Base-by-base conservation (phyloP, 2,113 vertebrate genomes). In the Stomatorhinus ivindoensis region DNA sequence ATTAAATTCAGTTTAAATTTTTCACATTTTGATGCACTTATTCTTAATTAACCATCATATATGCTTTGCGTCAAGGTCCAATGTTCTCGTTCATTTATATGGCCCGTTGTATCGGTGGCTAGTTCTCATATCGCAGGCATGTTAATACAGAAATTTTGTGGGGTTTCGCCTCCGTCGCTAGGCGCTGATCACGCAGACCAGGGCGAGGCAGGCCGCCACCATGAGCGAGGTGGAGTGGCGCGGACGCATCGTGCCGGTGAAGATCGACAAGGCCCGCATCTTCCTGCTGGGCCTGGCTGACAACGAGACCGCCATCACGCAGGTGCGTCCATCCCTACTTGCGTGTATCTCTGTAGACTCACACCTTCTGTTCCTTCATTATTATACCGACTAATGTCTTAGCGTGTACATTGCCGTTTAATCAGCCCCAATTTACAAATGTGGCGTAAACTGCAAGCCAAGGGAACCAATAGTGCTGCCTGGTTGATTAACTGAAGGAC, bases 221-320 rank as follows among this genome's bases (percentile, higher is more conserved):
- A 99, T 99, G 98, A 99, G 98, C 0, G 98, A 99, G 90, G 98
- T 99, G 92, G 97, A 97, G 88, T 99, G 98, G 98, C 96, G 98
- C 87, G 98, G 98, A 1, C 95, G 98, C 21, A 93, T 95, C 0
- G 97, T 99, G 3, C 98, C 98, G 0, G 97, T 99, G 89, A 99
- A 98, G 95, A 98, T 98, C 1, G 98, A 99, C 94, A 99, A 97
- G 95, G 98, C 98, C 92, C 95, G 98, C 82, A 96, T 99, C 94
- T 99, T 99, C 89, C 91, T 99, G 2, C 90, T 99, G 92, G 98
- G 98, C 5, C 92, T 99, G 92, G 96, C 96, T 0, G 98, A 99
- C 93, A 99, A 98, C 0, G 98, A 99, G 93, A 97, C 97, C 0
- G 98, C 98, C 0, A 98, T 99, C 0, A 95, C 93, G 91, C 98